Base-by-base conservation (phyloP, 2,888 invertebrate species). In the Eubasilissa splendida region DNA sequence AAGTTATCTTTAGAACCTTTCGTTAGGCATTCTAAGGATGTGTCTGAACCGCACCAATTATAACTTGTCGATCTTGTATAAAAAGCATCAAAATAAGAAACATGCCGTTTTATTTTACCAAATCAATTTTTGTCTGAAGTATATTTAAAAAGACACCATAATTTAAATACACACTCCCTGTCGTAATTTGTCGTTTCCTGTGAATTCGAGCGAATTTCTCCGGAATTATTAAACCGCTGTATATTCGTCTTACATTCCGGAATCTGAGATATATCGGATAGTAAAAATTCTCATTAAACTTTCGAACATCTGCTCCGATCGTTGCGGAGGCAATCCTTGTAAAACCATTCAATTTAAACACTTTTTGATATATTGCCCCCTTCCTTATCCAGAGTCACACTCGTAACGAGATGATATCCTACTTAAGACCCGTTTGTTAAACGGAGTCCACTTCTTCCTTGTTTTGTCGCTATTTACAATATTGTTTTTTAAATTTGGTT, bases 331-430 rank as follows among this genome's bases (percentile, higher is more conserved):
- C 52, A 70, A 73, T 78, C 70, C 68, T 60, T 80, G 76, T 73
- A 52, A 59, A 77, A 68, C 68, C 78, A 74, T 82, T 81, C 83
- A 83, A 83, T 83, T 83, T 81, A 79, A 83, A 83, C 76, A 79
- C 79, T 83, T 83, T 83, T 81, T 83, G 83, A 83, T 81, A 83
- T 83, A 83, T 81, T 77, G 59, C 81, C 75, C 59, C 65, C 68
- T 54, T 59, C 79, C 56, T 22, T 63, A 77, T 71, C 63, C 50
- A 50, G 42, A 78, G 74, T 71, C 79, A 65, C 71, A 71, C 70
- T 78, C 79, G 76, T 79, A 79, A 75, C 79, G 75, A 79, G 79
- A 79, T 76, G 77, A 65, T 56, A 75, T 75, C 53, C 60, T 75
- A 22, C 31, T 52, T 8, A 53, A 52, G 75, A 10, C 4, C 10